Percentiles rank a stretch among this genome's conserved stretches.
Conservation (phyloP, 2,113 vertebrate genomes). For the Eleginops maclovinus region DNA sequence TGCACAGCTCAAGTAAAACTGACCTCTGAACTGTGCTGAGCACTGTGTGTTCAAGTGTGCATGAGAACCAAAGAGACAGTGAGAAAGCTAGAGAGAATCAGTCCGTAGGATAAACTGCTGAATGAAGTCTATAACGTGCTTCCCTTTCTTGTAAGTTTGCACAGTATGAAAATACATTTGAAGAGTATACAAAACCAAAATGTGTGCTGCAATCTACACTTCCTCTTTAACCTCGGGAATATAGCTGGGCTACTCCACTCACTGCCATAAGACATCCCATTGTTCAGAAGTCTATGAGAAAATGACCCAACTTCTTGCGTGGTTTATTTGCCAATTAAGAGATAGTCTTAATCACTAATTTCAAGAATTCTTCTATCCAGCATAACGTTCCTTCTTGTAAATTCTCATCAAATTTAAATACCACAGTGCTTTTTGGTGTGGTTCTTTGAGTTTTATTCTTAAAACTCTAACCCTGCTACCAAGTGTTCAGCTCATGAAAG, state of each 20-base stretch:
- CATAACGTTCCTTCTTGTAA: too few relatives aligned
- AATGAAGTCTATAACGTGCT: constrained; percentile 7
- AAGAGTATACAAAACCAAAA: background rate
- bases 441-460: too few relatives aligned
- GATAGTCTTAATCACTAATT: too few relatives aligned
- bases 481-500: too few relatives aligned
- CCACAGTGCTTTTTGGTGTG: too few relatives aligned
- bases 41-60: background rate
- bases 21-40: constrained; percentile 47
- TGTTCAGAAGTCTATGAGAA: too few relatives aligned
- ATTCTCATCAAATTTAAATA: too few relatives aligned
- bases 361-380: too few relatives aligned
- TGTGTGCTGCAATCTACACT: background rate
- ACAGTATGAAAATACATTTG: background rate
- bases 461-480: too few relatives aligned
- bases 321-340: too few relatives aligned
- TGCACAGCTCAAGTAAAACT: constrained; percentile 60
- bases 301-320: too few relatives aligned
- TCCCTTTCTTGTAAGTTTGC: constrained; percentile 5
- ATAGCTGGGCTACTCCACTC: background rate
- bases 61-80: background rate
- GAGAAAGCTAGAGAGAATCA: background rate
- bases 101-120: background rate
- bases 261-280: too few relatives aligned
- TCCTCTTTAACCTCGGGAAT: background rate